Percentiles rank a stretch among this genome's conserved stretches.
phyloP scores from a whole-genome alignment of 35 echinoderm and acorn worm genomes.

The Hemicentrotus pulcherrimus region DNA sequence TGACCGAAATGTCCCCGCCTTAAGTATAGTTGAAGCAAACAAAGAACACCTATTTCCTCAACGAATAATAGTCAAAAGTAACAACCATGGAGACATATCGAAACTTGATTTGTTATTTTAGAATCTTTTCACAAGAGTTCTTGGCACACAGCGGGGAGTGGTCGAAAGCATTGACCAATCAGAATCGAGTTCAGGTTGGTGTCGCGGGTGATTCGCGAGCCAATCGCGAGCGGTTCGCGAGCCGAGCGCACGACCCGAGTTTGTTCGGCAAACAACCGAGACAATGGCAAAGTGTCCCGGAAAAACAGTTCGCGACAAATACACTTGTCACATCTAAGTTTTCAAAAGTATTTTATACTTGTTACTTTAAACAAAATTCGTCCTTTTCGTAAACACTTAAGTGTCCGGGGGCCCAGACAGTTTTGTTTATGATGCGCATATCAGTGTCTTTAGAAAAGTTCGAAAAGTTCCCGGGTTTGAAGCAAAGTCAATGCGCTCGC shows the following conservation, averaged over 20 bases:
- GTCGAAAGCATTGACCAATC: slow-evolving; percentile 3
- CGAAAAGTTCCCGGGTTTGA: neutral
- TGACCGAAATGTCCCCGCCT: neutral
- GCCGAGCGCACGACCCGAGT: slow-evolving; percentile 32
- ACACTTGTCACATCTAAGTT: neutral
- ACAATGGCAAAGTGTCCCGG: slow-evolving; percentile 7
- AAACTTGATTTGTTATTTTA: slow-evolving; percentile 20
- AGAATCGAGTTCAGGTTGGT: neutral
- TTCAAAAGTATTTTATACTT: neutral
- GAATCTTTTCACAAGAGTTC: neutral
- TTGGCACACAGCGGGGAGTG: neutral
- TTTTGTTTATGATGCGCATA: neutral
- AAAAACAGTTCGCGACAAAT: neutral
- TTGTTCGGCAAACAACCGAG: slow-evolving; percentile 45
- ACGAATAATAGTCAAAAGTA: neutral
- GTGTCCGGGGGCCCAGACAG: neutral
- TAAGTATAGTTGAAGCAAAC: neutral
- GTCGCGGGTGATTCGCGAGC: neutral
- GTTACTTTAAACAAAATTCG: neutral
- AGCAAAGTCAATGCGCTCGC: too few species aligned
- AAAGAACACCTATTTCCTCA: neutral
- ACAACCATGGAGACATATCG: neutral
- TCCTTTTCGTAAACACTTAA: neutral
- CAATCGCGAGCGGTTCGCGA: slow-evolving; percentile 37
- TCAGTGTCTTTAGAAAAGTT: neutral